phyloP scores from a whole-genome alignment of 2,888 invertebrate species.

The Amblyteles armatorius region DNA sequence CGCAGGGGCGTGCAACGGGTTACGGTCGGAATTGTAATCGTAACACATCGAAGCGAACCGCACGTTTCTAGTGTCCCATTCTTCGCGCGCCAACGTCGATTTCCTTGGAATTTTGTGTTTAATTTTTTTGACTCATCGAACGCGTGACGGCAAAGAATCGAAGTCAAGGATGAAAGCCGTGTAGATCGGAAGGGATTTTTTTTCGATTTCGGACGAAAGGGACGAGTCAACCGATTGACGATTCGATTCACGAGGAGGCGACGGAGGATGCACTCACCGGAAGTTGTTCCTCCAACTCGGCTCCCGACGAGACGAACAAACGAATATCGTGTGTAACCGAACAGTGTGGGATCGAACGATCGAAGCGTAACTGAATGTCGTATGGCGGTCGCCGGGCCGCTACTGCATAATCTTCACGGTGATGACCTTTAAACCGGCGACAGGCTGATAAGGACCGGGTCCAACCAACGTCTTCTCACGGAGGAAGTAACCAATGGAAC shows the following conservation, averaged over 20 bases:
- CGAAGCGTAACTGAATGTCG: constrained; percentile 64
- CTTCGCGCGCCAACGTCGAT: constrained; percentile 17
- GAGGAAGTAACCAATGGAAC: constrained; percentile 63
- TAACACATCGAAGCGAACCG: constrained; percentile 26
- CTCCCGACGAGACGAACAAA: neutral
- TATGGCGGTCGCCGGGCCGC: constrained; percentile 69
- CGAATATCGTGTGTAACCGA: neutral
- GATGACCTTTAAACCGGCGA: constrained; percentile 81
- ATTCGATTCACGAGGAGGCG: neutral
- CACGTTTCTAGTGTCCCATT: constrained; percentile 34
- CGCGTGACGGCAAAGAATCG: neutral
- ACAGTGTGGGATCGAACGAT: constrained; percentile 45
- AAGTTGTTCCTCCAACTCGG: constrained; percentile 14
- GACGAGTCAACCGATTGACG: neutral
- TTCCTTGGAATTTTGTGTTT: constrained; percentile 4
- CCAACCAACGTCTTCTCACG: constrained; percentile 68
- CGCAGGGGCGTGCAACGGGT: no score
- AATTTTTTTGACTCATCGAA: neutral
- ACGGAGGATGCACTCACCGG: constrained; percentile 38
- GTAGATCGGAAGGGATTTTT: neutral
- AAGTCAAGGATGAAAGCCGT: neutral
- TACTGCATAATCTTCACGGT: constrained; percentile 77
- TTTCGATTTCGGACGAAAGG: neutral
- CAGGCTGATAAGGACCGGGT: constrained; percentile 74
- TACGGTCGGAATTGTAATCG: constrained; percentile 30